Conservation (phyloP, 2,113 vertebrate species). For the Cephalopterus ornatus region DNA sequence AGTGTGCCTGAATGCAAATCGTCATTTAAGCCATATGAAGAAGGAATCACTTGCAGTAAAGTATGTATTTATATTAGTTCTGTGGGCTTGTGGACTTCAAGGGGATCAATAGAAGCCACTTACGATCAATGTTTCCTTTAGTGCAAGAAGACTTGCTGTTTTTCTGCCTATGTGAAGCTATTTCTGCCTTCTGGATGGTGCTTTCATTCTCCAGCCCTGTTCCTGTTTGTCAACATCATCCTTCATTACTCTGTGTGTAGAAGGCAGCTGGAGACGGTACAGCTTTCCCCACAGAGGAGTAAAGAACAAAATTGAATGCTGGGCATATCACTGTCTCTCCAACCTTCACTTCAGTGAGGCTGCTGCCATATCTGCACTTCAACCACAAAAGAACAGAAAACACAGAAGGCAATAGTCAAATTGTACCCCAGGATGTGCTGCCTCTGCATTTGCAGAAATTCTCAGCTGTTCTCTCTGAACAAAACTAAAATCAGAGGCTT, state of each 20-base stretch:
- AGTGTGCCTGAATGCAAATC: neutral
- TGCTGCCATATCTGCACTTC: neutral
- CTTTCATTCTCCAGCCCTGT: neutral
- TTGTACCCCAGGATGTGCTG: neutral
- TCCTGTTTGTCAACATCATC: neutral
- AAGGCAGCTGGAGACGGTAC: neutral
- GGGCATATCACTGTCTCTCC: neutral
- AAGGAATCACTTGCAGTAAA: neutral
- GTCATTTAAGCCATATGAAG: neutral
- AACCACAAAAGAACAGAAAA: neutral
- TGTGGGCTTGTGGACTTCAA: neutral
- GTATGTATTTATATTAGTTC: neutral
- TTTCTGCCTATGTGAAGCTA: neutral
- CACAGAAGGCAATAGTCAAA: neutral
- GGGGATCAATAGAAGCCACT: neutral
- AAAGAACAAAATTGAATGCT: neutral
- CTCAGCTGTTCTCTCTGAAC: neutral
- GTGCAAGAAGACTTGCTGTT: neutral
- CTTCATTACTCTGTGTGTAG: neutral
- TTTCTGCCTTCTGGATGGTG: neutral
- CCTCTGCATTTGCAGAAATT: neutral
- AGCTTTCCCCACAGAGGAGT: neutral
- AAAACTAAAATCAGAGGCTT: neutral
- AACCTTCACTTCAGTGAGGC: neutral
- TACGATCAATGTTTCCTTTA: neutral